Evolutionary conservation across 2,888 invertebrate species (phyloP).

Genomic region (Criorhina ranunculi): DNA sequence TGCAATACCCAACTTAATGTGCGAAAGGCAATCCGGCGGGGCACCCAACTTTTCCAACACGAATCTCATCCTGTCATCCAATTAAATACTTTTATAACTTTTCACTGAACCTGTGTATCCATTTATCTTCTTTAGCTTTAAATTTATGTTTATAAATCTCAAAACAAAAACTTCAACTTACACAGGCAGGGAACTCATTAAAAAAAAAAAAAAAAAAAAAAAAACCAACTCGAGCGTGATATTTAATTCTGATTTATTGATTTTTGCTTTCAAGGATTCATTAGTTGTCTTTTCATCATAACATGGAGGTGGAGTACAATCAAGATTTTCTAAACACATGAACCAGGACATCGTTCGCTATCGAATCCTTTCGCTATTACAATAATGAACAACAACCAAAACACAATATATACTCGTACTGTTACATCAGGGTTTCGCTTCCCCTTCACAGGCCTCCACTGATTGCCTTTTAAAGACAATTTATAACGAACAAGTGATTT

Average conservation of each 20-base stretch:
- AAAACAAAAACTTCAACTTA: background rate
- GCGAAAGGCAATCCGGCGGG: background rate
- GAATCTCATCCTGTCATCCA: background rate
- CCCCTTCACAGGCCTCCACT: background rate
- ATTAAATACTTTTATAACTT: conserved; percentile 19
- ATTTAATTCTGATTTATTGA: conserved; percentile 37
- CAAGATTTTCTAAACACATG: background rate
- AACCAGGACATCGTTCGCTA: background rate
- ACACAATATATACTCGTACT: too few species aligned
- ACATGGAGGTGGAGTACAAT: background rate
- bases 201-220: background rate
- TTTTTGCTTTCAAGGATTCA: background rate
- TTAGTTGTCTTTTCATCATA: background rate
- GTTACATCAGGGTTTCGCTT: background rate
- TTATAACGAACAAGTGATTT: conserved; percentile 35
- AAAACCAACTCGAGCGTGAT: background rate
- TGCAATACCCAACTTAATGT: too few species aligned
- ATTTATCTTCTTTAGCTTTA: conserved; percentile 15
- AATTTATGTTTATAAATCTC: conserved; percentile 1
- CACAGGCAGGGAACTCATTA: too few species aligned
- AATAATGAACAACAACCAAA: background rate
- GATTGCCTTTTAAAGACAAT: conserved; percentile 42
- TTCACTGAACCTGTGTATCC: conserved; percentile 1
- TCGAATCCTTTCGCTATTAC: conserved; percentile 1
- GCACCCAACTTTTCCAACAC: conserved; percentile 7